These are phyloP conservation scores for Helicoverpa zea DNA, from an alignment of 1,140 invertebrate genomes.

Conservation along the genomic window DNA sequence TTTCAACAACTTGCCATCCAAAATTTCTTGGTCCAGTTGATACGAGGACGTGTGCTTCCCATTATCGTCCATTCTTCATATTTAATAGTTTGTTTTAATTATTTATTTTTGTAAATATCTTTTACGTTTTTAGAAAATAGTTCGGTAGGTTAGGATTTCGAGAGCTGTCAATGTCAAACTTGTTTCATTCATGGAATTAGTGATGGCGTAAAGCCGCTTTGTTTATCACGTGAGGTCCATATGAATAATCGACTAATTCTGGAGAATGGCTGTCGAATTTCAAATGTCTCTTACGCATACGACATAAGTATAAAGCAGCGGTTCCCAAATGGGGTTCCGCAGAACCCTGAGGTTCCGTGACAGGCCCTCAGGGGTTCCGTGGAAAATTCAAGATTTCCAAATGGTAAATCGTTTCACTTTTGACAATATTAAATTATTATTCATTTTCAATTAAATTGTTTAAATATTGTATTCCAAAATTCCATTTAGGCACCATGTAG, in stretches of 20 bases:
- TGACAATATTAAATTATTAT: too few species aligned
- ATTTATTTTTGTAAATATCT: slow-evolving; percentile 62
- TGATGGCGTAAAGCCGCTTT: neutral
- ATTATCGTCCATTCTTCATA: slow-evolving; percentile 86
- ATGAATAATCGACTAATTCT: neutral
- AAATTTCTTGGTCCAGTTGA: slow-evolving; percentile 81
- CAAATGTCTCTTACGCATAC: neutral
- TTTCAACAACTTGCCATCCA: slow-evolving; percentile 71
- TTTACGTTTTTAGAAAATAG: slow-evolving; percentile 61
- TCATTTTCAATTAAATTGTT: too few species aligned
- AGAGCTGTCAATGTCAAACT: slow-evolving; percentile 47
- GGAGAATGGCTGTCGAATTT: neutral
- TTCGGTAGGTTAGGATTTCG: slow-evolving; percentile 62
- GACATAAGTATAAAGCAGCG: too few species aligned
- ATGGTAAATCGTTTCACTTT: too few species aligned
- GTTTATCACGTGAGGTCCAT: neutral
- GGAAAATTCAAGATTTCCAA: too few species aligned
- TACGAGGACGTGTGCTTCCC: slow-evolving; percentile 79
- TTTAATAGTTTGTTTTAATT: slow-evolving; percentile 69
- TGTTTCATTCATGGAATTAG: slow-evolving; percentile 19
- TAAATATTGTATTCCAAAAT: too few species aligned
- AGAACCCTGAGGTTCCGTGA: too few species aligned
- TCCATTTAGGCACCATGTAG: too few species aligned
- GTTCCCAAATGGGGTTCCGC: too few species aligned
- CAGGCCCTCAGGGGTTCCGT: too few species aligned